Evolutionary conservation across 2,888 invertebrate species (phyloP).

Genomic region (Iphiclides podalirius): DNA sequence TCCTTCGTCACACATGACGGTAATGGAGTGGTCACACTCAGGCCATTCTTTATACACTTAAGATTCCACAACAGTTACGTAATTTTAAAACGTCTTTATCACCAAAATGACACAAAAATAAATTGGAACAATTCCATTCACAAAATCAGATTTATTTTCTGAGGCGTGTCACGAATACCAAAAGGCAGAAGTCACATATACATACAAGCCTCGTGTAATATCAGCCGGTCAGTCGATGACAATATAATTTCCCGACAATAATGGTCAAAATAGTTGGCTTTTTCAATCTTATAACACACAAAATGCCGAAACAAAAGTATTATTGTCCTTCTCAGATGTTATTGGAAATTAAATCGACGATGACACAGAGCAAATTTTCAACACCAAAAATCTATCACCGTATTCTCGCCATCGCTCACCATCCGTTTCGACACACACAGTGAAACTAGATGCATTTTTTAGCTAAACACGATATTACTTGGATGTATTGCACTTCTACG

Average conservation of each 20-base stretch:
- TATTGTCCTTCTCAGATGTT: conserved; percentile 60
- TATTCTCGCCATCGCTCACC: conserved; percentile 81
- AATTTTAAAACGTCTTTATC: conserved; percentile 76
- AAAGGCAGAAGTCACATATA: conserved; percentile 79
- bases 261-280: conserved; percentile 62
- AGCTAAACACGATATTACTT: conserved; percentile 71
- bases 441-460: conserved; percentile 79
- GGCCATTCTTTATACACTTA: conserved; percentile 78
- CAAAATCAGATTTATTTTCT: conserved; percentile 77
- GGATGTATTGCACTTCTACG: conserved; percentile 72
- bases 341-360: conserved; percentile 70
- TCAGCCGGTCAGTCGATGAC: conserved; percentile 81
- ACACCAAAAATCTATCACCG: conserved; percentile 81
- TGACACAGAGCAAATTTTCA: conserved; percentile 79
- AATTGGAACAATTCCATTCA: conserved; percentile 73
- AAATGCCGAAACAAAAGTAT: conserved; percentile 63
- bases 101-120: conserved; percentile 76
- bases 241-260: conserved; percentile 73
- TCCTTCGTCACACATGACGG: conserved; percentile 80
- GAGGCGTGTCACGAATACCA: conserved; percentile 81
- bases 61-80: conserved; percentile 80
- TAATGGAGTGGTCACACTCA: conserved; percentile 79
- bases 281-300: conserved; percentile 61
- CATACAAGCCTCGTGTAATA: conserved; percentile 81
- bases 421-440: conserved; percentile 71